Base-by-base conservation (phyloP, 2,113 vertebrate species). In the Pitta sordida region DNA sequence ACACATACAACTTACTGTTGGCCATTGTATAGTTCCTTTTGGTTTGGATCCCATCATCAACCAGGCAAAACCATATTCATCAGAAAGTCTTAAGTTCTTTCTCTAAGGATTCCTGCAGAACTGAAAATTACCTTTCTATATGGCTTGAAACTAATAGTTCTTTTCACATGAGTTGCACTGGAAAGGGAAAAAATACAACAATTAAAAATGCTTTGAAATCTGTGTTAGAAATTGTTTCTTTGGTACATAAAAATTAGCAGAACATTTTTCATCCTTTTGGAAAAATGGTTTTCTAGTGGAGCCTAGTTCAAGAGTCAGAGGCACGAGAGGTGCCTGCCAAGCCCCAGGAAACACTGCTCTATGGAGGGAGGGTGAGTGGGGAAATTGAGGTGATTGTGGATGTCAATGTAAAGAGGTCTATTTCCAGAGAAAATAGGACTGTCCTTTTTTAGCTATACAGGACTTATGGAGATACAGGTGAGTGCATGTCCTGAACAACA, bases 391-490 rank as follows among this genome's bases (percentile, higher is more conserved):
- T 5, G 44, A 51, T 20, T 34, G 10, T 15, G 27, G 29, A 5
- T 56, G 62, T 6, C 51, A 22, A 0, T 49, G 30, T 44, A 3
- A 55, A 44, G 27, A 22, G 30, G 24, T 44, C 27, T 32, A 6
- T 62, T 62, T 46, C n/a, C 56, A 71, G 6, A 30, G 17, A 23
- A 34, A 62, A 71, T 48, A 36, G 27, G 27, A 34, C 21, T 58
- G 13, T n/a, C 48, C 30, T 43, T 2, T 43, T 44, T 8, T 1
- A 68, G 24, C 24, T 29, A 6, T 11, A 4, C 0, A 18, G 32
- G 14, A 34, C 34, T 59, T 32, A 5, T 6, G 27, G 59, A 69
- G 59, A 22, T 8, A 26, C 8, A 64, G 44, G 5, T 19, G 46
- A 60, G 29, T 3, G 1, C 8, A 4, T 7, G 14, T 34, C 15